Evolutionary conservation across 2,888 invertebrate genomes (phyloP), one percentile per base, ranked within the genome.

Genomic region (Plebejus anna): DNA sequence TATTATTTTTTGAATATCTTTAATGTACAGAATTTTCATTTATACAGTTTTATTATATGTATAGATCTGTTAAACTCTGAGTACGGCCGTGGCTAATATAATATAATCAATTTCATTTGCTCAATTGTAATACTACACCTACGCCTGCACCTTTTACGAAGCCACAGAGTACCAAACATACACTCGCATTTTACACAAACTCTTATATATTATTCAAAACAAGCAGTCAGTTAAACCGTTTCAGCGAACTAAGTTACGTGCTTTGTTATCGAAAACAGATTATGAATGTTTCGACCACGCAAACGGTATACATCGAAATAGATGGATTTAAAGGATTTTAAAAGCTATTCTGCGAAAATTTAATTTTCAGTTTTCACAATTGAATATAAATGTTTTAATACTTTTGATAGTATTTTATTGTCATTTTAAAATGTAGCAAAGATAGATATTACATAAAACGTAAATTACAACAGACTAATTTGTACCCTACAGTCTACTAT

Each of bases 201-300:
- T 7, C 59, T 59, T 6, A 22, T 59, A 59, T 59, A 59, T 22
- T 59, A 59, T 59, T 59, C n/a, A 59, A 59, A 66, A 66, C 32
- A 66, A 66, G 13, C 32, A 36, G 1, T 66, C 16, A 32, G 13
- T 16, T 66, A 4, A 36, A 66, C 32, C 13, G 66, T 66, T 66
- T 66, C 66, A 5, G 32, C 7, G 66, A 36, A 66, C 61, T 66
- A 28, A 66, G 32, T 66, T 66, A 66, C 66, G 32, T 66, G 66
- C 32, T 66, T 66, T 36, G 36, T 66, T 66, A 66, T 66, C 66
- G 66, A 66, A 66, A 66, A 36, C 32, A 66, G 66, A 66, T 36
- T 66, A 66, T 36, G 32, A 66, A 32, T 66, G 59, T 22, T 61
- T 66, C 66, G 32, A 36, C 32, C 66, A 66, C 66, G 66, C 32